phyloP scores from a whole-genome alignment of 2,113 vertebrate genomes.

The Arizona elegans region DNA sequence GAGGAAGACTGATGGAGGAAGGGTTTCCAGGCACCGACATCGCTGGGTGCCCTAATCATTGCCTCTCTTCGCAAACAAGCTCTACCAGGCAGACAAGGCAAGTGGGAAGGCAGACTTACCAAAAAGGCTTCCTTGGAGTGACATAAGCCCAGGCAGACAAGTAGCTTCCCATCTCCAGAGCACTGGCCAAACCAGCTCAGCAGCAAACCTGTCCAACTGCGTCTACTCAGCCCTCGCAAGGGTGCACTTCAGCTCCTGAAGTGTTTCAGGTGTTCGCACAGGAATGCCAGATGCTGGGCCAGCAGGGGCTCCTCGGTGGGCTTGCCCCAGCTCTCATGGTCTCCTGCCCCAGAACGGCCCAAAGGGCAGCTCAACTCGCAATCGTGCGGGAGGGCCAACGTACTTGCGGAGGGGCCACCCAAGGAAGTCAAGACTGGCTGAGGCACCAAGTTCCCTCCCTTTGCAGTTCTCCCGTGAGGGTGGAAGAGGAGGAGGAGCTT shows the following conservation, averaged over 20 bases:
- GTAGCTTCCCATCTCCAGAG: constrained; percentile 75
- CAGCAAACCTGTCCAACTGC: constrained; percentile 66
- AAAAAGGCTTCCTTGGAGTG: constrained; percentile 71
- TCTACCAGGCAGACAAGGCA: background rate
- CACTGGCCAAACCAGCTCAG: constrained; percentile 65
- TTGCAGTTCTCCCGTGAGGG: constrained; percentile 42
- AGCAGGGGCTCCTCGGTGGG: constrained; percentile 37
- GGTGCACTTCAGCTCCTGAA: constrained; percentile 54
- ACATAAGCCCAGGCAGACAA: constrained; percentile 72
- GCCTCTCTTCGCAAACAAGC: too few relatives aligned
- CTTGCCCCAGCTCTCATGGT: constrained; percentile 53
- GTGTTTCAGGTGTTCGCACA: constrained; percentile 36
- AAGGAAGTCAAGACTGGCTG: constrained; percentile 39
- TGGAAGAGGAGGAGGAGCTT: constrained; percentile 72
- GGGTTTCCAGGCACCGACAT: background rate
- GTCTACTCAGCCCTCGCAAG: constrained; percentile 58
- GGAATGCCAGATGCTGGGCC: constrained; percentile 53
- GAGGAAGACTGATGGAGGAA: background rate
- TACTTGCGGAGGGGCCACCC: constrained; percentile 39
- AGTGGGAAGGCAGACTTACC: constrained; percentile 60
- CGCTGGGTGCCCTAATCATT: background rate
- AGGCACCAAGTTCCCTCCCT: constrained; percentile 60
- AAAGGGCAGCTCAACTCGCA: constrained; percentile 18
- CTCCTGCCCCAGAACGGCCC: background rate
- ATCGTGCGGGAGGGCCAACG: constrained; percentile 10